Evolutionary conservation across 2,797 vertebrate species (phyloP), one percentile per base, ranked within the genome.

Genomic region (Champsocephalus esox): DNA sequence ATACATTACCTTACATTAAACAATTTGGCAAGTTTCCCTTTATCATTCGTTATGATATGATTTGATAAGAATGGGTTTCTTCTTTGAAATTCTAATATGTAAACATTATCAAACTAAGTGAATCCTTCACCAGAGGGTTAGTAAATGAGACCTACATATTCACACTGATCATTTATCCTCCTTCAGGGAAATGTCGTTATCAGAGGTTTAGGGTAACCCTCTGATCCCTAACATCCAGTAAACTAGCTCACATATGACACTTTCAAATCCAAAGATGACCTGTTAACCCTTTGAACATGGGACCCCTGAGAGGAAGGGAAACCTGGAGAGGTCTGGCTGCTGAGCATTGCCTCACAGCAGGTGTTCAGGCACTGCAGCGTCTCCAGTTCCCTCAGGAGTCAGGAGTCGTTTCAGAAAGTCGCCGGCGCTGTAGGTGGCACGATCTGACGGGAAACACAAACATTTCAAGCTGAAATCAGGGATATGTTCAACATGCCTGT

Each of bases 301-400:
- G 83, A 81, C 54, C 68, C 59, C 75, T 77, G 80, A 67, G 45
- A 58, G 32, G 61, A 70, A 73, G 51, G 65, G 66, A 21, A 83
- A 83, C 80, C 81, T 78, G 80, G 73, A 89, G 77, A 74, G 75
- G 78, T 81, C 83, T 88, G 72, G 85, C 82, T 84, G 73, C 74
- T 78, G 79, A 80, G 90, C 82, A 90, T 82, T 90, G 80, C 78
- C 62, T 83, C 83, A 87, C 86, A 92, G 89, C 91, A 93, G 91
- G 91, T 92, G 91, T 80, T 86, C 52, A 43, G 49, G 77, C 77
- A 66, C 87, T 87, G 83, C 63, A 66, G 73, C 78, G 44, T 90
- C 90, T 92, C 88, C 75, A 67, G 80, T 92, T 92, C 79, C 88
- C 79, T 45, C 77, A 81, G 71, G 75, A 85, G 74, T 75, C 21